Base-by-base conservation (phyloP, 2,113 vertebrate genomes). In the Anolis sagrei region DNA sequence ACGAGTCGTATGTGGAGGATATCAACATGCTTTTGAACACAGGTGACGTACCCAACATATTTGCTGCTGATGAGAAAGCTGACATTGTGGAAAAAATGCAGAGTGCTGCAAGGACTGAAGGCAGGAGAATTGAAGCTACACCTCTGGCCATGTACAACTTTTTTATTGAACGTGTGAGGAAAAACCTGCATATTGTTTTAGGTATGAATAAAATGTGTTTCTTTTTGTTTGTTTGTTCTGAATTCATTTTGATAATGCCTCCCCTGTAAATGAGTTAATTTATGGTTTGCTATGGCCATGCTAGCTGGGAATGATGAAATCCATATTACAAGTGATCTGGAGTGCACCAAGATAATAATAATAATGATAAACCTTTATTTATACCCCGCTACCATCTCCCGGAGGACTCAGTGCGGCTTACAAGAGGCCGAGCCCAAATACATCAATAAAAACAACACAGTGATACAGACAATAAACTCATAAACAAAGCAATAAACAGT, bases 21-120 rank as follows among this genome's bases (percentile, higher is more conserved):
- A 95, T 98, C 89, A 98, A 98, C 92, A 98, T 98, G 97, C 96
- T 99, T 69, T 95, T 99, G 75, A 99, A 99, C 94, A 97, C 97
- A 0, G 97, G 98, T 0, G 98, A 99, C 2, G 97, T 99, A 86
- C 98, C 98, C 0, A 98, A 98, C 88, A 97, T 98, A 87, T 99
- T 99, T 83, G 95, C 97, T 13, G 91, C 97, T 0, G 98, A 99
- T 2, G 98, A 99, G 92, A 98, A 97, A 64, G 98, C 97, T 32
- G 97, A 98, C 10, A 96, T 99, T 27, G 91, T 97, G 2, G 98
- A 99, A 73, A 98, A 98, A 94, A 97, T 97, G 95, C 98, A 98
- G 85, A 64, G 68, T 18, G 96, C 97, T 1, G 97, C 96, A 14
- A 96, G 97, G 82, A 89, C 93, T 8, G 97, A 97, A 92, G 97